phyloP scores from a whole-genome alignment of 2,888 invertebrate species.

The Nectonema munidae region DNA sequence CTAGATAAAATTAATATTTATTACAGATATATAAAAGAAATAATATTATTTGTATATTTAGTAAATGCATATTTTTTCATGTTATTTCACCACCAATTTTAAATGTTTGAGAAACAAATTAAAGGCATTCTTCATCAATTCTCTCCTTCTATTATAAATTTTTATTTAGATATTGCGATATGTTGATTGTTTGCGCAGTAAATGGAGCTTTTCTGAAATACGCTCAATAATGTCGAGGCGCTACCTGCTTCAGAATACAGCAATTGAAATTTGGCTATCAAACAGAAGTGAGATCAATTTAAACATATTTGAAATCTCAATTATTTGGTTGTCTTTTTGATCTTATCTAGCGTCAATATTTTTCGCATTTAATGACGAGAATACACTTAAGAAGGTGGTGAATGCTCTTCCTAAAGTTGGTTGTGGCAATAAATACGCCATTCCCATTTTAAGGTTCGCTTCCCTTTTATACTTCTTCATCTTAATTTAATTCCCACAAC shows the following conservation, averaged over 20 bases:
- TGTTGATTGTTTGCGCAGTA: conserved; percentile 87
- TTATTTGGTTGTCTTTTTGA: conserved; percentile 15
- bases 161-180: conserved; percentile 71
- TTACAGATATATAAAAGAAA: too few relatives aligned
- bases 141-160: too few relatives aligned
- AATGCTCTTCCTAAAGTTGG: conserved; percentile 82
- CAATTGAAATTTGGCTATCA: conserved; percentile 88
- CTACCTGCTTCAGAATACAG: conserved; percentile 65
- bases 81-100: too few relatives aligned
- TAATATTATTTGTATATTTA: too few relatives aligned
- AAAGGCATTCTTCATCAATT: too few relatives aligned
- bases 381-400: conserved; percentile 85
- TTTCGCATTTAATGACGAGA: conserved; percentile 86
- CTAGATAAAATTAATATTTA: too few relatives aligned
- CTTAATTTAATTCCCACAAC: not conserved
- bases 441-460: conserved; percentile 63
- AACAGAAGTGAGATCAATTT: conserved; percentile 35
- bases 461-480: conserved; percentile 11
- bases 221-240: conserved; percentile 86
- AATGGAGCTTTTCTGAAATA: conserved; percentile 98
- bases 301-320: not conserved
- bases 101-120: too few relatives aligned
- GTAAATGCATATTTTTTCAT: too few relatives aligned
- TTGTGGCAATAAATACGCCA: conserved; percentile 94
- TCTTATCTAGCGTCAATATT: conserved; percentile 59